Conservation (phyloP, 2,888 invertebrate genomes). For the Apoderus coryli region DNA sequence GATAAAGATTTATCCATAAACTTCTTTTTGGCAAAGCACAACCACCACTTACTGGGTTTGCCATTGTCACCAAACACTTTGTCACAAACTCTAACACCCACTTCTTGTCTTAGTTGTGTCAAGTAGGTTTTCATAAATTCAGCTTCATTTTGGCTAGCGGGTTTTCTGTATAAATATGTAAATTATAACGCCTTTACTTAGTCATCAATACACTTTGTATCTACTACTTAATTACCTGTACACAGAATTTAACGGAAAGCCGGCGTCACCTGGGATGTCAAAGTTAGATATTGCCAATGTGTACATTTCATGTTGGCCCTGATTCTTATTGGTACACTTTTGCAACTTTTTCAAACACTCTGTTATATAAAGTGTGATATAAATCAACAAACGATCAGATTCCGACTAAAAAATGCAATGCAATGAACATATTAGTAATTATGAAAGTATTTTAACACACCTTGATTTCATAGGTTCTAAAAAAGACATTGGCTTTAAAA, state of each 20-base stretch:
- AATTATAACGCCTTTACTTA: too few species aligned
- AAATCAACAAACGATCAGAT: slow-evolving; percentile 91
- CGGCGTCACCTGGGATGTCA: slow-evolving; percentile 90
- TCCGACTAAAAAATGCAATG: slow-evolving; percentile 78
- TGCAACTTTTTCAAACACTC: slow-evolving; percentile 93
- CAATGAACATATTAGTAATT: slow-evolving; percentile 7
- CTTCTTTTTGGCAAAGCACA: slow-evolving; percentile 97
- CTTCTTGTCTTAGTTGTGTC: slow-evolving; percentile 89
- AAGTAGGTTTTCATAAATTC: slow-evolving; percentile 88
- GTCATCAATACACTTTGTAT: too few species aligned
- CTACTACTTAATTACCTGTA: too few species aligned
- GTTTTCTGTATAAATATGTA: slow-evolving; percentile 71
- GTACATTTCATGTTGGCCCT: slow-evolving; percentile 92
- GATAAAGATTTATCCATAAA: slow-evolving; percentile 98
- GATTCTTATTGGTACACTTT: slow-evolving; percentile 75
- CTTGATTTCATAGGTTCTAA: slow-evolving; percentile 97
- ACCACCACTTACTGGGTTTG: slow-evolving; percentile 99
- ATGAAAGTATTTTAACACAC: slow-evolving; percentile 33
- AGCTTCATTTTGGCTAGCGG: slow-evolving; percentile 60
- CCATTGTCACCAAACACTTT: slow-evolving; percentile 87
- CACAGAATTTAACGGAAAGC: slow-evolving; percentile 52
- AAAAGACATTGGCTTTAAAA: slow-evolving; percentile 99
- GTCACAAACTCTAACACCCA: slow-evolving; percentile 80
- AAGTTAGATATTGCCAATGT: slow-evolving; percentile 87
- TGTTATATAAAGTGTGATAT: slow-evolving; percentile 91